A percentile compares a stretch with the other conserved stretches of the same genome.
Conservation (phyloP, 2,888 invertebrate species). For the Rhingia rostrata region DNA sequence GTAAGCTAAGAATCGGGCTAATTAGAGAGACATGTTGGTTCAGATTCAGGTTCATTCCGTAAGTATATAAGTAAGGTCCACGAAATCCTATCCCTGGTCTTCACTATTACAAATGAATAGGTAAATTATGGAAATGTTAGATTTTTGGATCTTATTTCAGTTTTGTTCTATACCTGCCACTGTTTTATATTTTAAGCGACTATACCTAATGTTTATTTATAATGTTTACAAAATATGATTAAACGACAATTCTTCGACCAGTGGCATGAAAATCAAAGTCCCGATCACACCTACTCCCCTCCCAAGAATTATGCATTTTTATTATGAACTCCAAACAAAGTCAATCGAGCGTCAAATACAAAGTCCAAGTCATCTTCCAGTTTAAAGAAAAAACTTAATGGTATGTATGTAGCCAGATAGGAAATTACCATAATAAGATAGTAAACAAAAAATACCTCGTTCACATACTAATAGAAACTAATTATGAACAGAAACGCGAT, state of each 20-base stretch:
- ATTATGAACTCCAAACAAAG: background rate
- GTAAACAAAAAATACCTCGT: slow-evolving; percentile 32
- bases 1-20: too few relatives aligned
- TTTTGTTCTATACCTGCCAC: too few relatives aligned
- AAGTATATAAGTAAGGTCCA: too few relatives aligned
- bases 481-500: slow-evolving; percentile 41
- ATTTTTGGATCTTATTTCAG: too few relatives aligned
- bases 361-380: slow-evolving; percentile 4
- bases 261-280: slow-evolving; percentile 4
- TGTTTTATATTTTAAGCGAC: too few relatives aligned
- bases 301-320: background rate
- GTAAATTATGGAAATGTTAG: too few relatives aligned
- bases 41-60: too few relatives aligned
- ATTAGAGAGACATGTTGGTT: too few relatives aligned
- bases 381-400: background rate
- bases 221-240: too few relatives aligned
- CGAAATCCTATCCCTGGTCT: too few relatives aligned
- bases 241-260: background rate
- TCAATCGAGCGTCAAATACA: slow-evolving; percentile 22
- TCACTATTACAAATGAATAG: too few relatives aligned
- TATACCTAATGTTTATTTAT: too few relatives aligned
- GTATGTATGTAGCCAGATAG: slow-evolving; percentile 1
- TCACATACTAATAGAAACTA: slow-evolving; percentile 38
- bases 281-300: slow-evolving; percentile 10
- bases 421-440: slow-evolving; percentile 49